phyloP scores from a whole-genome alignment of 2,888 invertebrate species.

The Drosophila subsilvestris region DNA sequence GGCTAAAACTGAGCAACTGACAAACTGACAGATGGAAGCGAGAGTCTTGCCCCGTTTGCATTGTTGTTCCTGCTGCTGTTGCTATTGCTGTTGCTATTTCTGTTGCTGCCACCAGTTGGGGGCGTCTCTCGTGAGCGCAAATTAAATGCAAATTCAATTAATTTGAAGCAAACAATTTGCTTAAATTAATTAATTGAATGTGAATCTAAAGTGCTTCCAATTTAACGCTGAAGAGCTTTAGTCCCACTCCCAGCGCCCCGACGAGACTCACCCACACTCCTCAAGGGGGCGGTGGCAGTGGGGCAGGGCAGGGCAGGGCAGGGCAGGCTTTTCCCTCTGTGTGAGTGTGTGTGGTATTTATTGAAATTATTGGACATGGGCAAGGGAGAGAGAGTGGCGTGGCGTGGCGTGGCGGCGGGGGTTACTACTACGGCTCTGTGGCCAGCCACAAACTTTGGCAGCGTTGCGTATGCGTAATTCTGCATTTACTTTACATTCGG shows the following conservation, averaged over 20 bases:
- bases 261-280: neutral
- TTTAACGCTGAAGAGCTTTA: constrained; percentile 63
- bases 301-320: too few species aligned
- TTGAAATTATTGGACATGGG: constrained; percentile 73
- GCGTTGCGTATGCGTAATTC: constrained; percentile 74
- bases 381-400: neutral
- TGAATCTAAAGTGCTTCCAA: constrained; percentile 79
- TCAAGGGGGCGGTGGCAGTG: constrained; percentile 22
- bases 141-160: constrained; percentile 83
- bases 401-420: neutral
- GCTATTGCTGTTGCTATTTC: constrained; percentile 11
- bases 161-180: constrained; percentile 83
- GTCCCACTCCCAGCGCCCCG: neutral
- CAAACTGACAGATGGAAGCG: constrained; percentile 33
- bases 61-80: constrained; percentile 15
- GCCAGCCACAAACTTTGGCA: constrained; percentile 70
- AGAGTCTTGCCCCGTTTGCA: neutral
- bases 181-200: constrained; percentile 83
- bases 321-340: neutral
- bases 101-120: constrained; percentile 23
- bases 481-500: constrained; percentile 64
- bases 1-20: constrained; percentile 22
- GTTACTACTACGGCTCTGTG: constrained; percentile 37
- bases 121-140: constrained; percentile 70
- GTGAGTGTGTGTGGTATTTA: constrained; percentile 58